A percentile compares a stretch with the other conserved stretches of the same genome.
Evolutionary conservation across 2,113 vertebrate species (phyloP).

Genomic region (Egretta garzetta): DNA sequence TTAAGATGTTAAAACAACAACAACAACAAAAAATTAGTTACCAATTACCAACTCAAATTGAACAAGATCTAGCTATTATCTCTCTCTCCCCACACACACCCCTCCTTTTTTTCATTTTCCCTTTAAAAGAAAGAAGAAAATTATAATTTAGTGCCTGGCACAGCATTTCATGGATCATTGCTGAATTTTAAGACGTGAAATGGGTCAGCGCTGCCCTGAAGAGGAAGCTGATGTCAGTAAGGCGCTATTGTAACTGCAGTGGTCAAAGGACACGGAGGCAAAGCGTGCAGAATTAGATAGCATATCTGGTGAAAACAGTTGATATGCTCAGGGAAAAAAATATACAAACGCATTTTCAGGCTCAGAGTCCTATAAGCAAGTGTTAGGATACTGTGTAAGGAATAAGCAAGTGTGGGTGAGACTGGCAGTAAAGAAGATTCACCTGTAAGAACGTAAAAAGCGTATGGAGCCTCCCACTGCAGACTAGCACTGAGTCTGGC

Average conservation of each 20-base stretch:
- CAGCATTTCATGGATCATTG: neutral
- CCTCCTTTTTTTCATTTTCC: neutral
- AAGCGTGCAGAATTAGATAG: neutral
- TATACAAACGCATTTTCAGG: neutral
- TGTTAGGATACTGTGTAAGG: neutral
- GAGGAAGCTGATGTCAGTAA: neutral
- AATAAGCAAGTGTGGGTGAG: neutral
- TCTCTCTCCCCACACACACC: neutral
- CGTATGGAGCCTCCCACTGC: neutral
- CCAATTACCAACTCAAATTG: neutral
- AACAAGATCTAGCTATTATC: neutral
- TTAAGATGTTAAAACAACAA: neutral
- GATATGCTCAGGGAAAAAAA: neutral
- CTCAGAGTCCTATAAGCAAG: neutral
- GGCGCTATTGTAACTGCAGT: neutral
- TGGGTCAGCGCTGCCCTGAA: neutral
- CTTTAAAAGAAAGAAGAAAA: neutral
- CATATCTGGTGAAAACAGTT: neutral
- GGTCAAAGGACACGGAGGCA: neutral
- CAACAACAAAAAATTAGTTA: neutral
- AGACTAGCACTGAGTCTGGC: neutral
- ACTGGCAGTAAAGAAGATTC: neutral
- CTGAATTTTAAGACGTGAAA: slow-evolving; percentile 17
- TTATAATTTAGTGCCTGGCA: neutral
- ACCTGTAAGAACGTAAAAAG: neutral